phyloP scores from a whole-genome alignment of 2,113 vertebrate genomes.

The Chlorocebus sabaeus region DNA sequence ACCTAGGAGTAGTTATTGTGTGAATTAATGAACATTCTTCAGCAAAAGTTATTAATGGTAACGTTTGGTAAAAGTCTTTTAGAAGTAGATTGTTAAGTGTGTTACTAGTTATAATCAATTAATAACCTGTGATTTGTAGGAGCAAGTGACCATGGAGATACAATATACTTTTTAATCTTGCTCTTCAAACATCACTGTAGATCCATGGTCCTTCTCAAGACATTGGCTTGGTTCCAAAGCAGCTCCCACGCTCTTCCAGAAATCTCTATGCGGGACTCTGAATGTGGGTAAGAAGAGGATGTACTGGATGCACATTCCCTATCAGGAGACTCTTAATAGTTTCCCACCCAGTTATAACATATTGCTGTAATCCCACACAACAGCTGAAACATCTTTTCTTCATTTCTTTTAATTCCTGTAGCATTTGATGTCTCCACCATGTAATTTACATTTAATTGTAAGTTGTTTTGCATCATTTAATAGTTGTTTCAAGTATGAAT shows the following conservation, averaged over 20 bases:
- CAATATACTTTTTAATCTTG: neutral
- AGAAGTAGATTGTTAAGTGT: neutral
- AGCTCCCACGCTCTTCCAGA: neutral
- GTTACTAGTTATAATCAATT: neutral
- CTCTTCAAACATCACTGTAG: neutral
- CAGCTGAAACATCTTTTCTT: slow-evolving; percentile 22
- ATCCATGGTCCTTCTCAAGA: neutral
- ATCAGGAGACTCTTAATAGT: neutral
- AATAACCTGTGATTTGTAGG: neutral
- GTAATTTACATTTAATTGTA: slow-evolving; percentile 64
- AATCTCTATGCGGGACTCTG: neutral
- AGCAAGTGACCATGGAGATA: neutral
- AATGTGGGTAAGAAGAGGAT: neutral
- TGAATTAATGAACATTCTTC: neutral
- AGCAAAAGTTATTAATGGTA: neutral
- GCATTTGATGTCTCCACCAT: slow-evolving; percentile 37
- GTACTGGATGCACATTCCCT: neutral
- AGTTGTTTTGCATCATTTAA: slow-evolving; percentile 36
- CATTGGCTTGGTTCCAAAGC: neutral
- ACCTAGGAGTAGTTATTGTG: neutral
- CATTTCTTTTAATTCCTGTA: slow-evolving; percentile 46
- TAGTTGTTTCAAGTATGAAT: slow-evolving; percentile 6
- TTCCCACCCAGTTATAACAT: neutral
- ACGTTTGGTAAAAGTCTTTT: neutral
- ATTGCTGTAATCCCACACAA: slow-evolving; percentile 2